Evolutionary conservation across 2,113 vertebrate species (phyloP).

Genomic region (Salvelinus sp.): DNA sequence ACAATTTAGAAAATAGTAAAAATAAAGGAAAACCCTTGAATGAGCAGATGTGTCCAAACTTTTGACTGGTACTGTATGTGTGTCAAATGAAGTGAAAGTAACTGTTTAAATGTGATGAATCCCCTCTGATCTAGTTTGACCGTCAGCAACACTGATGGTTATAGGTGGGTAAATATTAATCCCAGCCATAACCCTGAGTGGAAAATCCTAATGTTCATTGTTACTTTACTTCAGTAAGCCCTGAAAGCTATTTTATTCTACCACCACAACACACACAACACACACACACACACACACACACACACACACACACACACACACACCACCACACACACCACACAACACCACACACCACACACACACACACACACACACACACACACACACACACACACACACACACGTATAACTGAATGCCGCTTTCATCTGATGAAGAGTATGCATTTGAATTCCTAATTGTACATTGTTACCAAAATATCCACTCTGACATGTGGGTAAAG

Average conservation of each 20-base stretch:
- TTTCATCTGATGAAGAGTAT: no score
- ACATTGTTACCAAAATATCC: no score
- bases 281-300: background rate
- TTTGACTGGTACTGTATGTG: background rate
- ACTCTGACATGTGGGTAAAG: no score
- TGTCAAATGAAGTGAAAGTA: background rate
- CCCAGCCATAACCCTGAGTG: slow-evolving; percentile 4
- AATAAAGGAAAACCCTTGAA: no score
- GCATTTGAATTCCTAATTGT: no score
- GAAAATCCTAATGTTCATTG: slow-evolving; percentile 4
- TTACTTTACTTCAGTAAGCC: background rate
- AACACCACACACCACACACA: no score
- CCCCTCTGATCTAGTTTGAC: background rate
- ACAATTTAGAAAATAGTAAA: no score
- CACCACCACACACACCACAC: background rate
- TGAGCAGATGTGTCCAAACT: no score
- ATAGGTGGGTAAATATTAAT: slow-evolving; percentile 11
- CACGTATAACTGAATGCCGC: no score
- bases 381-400: background rate
- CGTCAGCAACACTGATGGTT: background rate
- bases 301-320: background rate
- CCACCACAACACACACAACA: background rate
- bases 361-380: no score
- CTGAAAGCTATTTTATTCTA: background rate
- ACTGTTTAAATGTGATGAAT: background rate